Conservation (phyloP, 2,888 invertebrate species). For the Oithona nana region DNA sequence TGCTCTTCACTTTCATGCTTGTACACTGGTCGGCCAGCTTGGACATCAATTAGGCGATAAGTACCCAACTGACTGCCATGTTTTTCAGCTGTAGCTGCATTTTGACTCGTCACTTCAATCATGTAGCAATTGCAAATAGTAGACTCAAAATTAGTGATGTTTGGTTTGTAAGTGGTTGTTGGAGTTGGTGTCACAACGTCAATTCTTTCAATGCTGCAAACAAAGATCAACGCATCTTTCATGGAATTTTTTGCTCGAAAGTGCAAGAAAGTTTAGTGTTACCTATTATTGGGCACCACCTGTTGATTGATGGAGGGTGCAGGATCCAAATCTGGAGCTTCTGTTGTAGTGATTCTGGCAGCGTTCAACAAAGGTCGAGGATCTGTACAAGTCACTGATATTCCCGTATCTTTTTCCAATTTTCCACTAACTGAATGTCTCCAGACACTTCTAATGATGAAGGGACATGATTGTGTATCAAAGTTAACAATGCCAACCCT, state of each 20-base stretch:
- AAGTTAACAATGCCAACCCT: constrained; percentile 3
- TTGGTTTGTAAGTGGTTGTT: not conserved
- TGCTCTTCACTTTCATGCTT: not conserved
- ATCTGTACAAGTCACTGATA: not conserved
- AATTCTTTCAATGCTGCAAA: too few species aligned
- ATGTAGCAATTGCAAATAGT: not conserved
- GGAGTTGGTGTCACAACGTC: not conserved
- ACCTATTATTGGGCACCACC: too few species aligned
- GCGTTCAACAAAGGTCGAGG: not conserved
- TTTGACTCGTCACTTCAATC: not conserved
- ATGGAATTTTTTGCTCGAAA: too few species aligned
- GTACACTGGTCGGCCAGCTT: not conserved
- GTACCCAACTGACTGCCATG: not conserved
- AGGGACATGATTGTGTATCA: not conserved
- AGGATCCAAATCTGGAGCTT: not conserved
- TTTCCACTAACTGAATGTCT: not conserved
- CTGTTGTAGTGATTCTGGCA: too few species aligned
- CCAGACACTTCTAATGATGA: not conserved
- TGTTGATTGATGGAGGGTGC: not conserved
- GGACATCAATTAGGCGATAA: not conserved
- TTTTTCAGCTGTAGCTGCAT: not conserved
- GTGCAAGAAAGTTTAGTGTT: not conserved
- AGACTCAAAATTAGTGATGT: not conserved
- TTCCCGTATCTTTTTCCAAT: not conserved
- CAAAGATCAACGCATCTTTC: too few species aligned